Conservation (phyloP, 2,113 vertebrate genomes). For the Uria aalge region DNA sequence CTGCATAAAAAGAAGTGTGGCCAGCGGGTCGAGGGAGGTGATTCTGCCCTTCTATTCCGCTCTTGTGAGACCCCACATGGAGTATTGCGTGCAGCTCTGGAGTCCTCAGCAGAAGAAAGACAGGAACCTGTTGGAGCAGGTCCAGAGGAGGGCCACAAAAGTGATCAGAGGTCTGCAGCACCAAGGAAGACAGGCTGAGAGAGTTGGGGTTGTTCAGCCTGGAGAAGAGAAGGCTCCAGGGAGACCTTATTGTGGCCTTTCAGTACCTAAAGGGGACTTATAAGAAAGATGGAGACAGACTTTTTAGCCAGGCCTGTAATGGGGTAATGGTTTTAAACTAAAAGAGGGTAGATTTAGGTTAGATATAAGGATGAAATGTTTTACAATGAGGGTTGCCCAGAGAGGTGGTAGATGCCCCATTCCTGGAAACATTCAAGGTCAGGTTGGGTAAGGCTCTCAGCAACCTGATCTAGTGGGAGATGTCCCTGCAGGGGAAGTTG, state of each 20-base stretch:
- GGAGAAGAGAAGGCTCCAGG: not conserved
- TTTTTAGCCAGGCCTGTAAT: not conserved
- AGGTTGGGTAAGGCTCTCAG: not conserved
- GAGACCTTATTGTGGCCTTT: not conserved
- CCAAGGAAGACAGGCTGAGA: not conserved
- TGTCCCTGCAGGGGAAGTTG: not conserved
- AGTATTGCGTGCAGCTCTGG: not conserved
- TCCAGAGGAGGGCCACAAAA: not conserved
- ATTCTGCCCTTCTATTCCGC: not conserved
- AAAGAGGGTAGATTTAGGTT: not conserved
- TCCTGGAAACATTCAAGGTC: not conserved
- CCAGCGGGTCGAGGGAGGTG: not conserved
- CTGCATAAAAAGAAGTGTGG: not conserved
- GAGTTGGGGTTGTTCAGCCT: not conserved
- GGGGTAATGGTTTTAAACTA: not conserved
- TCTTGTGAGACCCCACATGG: not conserved
- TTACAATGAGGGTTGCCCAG: not conserved
- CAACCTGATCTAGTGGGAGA: not conserved
- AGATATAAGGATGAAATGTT: not conserved
- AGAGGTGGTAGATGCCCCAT: not conserved
- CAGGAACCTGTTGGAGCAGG: not conserved
- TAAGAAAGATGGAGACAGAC: not conserved
- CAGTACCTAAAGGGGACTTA: not conserved
- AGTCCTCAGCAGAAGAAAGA: not conserved
- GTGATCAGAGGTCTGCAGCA: not conserved